phyloP scores from a whole-genome alignment of 1,140 invertebrate genomes.

The Mycetomoellerius zeteki region DNA sequence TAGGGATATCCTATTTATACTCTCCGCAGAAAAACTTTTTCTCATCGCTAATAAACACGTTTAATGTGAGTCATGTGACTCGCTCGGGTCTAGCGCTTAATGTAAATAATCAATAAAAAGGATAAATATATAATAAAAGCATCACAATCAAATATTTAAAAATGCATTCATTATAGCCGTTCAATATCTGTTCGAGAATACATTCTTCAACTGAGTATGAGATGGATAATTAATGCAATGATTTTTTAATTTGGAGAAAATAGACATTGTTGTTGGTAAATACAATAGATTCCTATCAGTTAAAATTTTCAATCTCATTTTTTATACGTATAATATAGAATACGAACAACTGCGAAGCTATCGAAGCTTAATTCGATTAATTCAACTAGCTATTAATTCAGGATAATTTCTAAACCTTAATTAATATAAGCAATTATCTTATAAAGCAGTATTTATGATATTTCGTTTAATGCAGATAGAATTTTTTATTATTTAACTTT shows the following conservation, averaged over 20 bases:
- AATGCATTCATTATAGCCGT: not conserved
- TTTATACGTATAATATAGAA: not conserved
- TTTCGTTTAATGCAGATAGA: not conserved
- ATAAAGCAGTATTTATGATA: not conserved
- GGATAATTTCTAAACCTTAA: no score
- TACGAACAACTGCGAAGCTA: no score
- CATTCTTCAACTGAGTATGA: not conserved
- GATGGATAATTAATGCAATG: no score
- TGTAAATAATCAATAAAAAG: not conserved
- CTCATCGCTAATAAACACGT: no score
- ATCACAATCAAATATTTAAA: not conserved
- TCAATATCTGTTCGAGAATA: not conserved
- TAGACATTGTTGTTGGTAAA: not conserved
- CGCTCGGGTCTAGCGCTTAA: no score
- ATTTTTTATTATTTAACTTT: not conserved
- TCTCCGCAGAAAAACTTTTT: no score
- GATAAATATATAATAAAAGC: not conserved
- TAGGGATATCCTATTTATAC: no score
- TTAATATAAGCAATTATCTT: not conserved
- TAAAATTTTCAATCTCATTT: not conserved
- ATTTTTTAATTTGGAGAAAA: not conserved
- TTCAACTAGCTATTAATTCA: no score
- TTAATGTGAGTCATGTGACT: no score
- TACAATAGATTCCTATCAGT: slow-evolving; percentile 19
- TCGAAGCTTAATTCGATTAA: no score